Base-by-base conservation (phyloP, 2,888 invertebrate species). In the Drosophila percnosoma region DNA sequence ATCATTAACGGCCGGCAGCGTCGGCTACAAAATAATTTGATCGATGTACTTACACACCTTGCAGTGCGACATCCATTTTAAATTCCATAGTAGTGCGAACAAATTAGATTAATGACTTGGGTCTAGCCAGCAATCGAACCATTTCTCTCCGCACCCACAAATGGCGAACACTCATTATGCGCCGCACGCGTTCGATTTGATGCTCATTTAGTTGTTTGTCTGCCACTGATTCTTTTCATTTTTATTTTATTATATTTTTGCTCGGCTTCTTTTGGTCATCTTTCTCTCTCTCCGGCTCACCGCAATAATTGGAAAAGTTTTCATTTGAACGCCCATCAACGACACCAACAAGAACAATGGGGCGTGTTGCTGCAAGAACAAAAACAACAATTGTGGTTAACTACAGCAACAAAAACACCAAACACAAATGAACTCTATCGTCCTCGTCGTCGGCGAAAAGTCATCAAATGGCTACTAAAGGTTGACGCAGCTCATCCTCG, bases 281-380 rank as follows among this genome's bases (percentile, higher is more conserved):
- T 58, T 73, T 29, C 64, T 59, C 58, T 59, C 73, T 38, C 27
- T 15, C 70, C 51, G 81, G 78, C 73, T 78, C 79, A 82, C 91
- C 90, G 87, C 90, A 91, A 91, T 91, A 91, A 91, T 91, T 91
- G 91, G 91, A 91, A 91, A 90, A 90, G 91, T 90, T 90, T 90
- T 91, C 90, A 91, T 91, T 90, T 90, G 90, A 90, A 75, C 87
- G 87, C 86, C 85, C 85, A 86, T 86, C 90, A 90, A 87, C 86
- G 89, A 90, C 89, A 88, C 75, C 90, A 88, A 82, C 90, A 87
- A 87, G 80, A 85, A 89, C 85, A 85, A 87, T 85, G 86, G 80
- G 80, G 83, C 88, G 78, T 88, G 75, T 73, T 70, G 63, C 86
- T 66, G 71, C 90, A 62, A 76, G 73, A 73, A 82, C 75, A 71